Base-by-base conservation (phyloP, 2,797 vertebrate species). In the Psittacula echo region DNA sequence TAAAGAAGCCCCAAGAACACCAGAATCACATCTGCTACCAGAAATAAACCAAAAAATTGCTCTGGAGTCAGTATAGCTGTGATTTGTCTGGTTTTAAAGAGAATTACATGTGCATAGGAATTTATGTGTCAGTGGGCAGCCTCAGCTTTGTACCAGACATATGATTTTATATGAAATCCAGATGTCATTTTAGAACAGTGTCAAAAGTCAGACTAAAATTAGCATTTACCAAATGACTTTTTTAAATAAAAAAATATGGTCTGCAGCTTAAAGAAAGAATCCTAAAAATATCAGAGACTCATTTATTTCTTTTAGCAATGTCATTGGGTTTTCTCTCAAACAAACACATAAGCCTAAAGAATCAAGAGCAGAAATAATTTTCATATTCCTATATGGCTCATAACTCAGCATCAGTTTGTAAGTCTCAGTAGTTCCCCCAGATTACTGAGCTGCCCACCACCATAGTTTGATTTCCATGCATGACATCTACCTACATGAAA, bases 161-260 rank as follows among this genome's bases (percentile, higher is more conserved):
- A 82, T 30, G 78, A 94, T 74, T 95, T 95, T 82, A 60, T 42
- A 89, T 41, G 64, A 90, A 91, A 93, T 94, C 67, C 94, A 87
- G 86, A 90, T 82, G 80, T 39, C 90, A 91, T 70, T 95, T 95
- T 54, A 89, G 58, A 94, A 94, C 70, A 90, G 74, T 90, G 93
- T 97, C 96, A 95, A 64, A 94, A 95, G 88, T 85, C 88, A 90
- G 60, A 67, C 66, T 91, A 88, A 93, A 94, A 60, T 95, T 88
- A 91, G 83, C 58, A 85, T 75, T 91, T 61, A 93, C 21, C 4
- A 1, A 88, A 75, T 47, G 27, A 62, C n/a, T 71, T 87, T 87
- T 78, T 65, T 19, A n/a, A 81, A 65, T 34, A 53, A 86, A 91
- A 95, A 95, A 94, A 91, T 66, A 76, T 34, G 64, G 47, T 90